A percentile compares a stretch with the other conserved stretches of the same genome.
Conservation (phyloP, 2,888 invertebrate genomes). For the Metopia argyrocephala region DNA sequence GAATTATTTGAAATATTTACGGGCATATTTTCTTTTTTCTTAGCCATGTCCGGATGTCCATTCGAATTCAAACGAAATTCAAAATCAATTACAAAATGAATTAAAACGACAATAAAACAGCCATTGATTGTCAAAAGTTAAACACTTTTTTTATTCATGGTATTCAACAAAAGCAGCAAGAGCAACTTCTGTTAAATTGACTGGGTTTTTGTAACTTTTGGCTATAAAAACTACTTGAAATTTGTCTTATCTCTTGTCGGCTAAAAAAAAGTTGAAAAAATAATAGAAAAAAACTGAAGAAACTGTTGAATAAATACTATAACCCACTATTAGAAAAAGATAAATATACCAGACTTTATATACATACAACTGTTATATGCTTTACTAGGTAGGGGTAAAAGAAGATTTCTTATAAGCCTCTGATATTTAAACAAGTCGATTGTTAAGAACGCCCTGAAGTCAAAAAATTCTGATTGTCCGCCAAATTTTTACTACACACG, state of each 20-base stretch:
- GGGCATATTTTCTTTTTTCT: background rate
- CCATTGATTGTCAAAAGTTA: constrained; percentile 7
- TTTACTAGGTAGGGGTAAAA: background rate
- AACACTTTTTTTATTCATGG: constrained; percentile 6
- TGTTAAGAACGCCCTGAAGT: too few species aligned
- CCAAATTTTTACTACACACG: too few species aligned
- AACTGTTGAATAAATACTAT: background rate
- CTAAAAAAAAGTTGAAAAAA: background rate
- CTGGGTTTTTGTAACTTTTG: constrained; percentile 23
- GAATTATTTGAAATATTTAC: constrained; percentile 6
- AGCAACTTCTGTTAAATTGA: constrained; percentile 53
- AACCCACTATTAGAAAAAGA: background rate
- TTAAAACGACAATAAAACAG: background rate
- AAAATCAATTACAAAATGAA: constrained; percentile 48
- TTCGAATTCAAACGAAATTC: background rate
- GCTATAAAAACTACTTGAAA: constrained; percentile 20
- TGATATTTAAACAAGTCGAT: too few species aligned
- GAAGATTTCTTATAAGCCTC: background rate
- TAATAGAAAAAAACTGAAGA: background rate
- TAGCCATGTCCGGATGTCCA: constrained; percentile 33
- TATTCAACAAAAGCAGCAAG: constrained; percentile 22
- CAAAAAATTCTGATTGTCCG: too few species aligned
- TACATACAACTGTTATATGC: too few species aligned
- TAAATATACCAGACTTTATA: constrained; percentile 8
- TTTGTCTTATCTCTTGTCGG: background rate